Conservation (phyloP, 1,140 invertebrate species). For the Heliothis virescens region DNA sequence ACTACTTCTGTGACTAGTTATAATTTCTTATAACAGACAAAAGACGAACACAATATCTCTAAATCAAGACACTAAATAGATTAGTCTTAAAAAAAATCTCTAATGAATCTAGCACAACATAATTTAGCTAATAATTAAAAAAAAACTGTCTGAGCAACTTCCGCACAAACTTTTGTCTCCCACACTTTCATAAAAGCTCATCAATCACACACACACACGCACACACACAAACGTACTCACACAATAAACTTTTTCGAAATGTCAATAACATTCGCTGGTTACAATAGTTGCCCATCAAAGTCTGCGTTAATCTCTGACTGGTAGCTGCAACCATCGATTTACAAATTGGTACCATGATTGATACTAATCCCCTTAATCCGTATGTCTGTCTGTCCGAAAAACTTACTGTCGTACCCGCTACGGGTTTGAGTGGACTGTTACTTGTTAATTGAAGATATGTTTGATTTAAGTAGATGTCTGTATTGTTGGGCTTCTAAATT, state of each 20-base stretch:
- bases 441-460: slow-evolving; percentile 14
- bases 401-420: slow-evolving; percentile 53
- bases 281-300: slow-evolving; percentile 55
- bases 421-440: slow-evolving; percentile 43
- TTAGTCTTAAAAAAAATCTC: not conserved
- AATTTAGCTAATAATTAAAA: not conserved
- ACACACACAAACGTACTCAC: not conserved
- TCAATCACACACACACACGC: slow-evolving; percentile 17
- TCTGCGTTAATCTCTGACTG: slow-evolving; percentile 59
- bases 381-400: slow-evolving; percentile 61
- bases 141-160: not conserved
- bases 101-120: no score
- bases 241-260: slow-evolving; percentile 58
- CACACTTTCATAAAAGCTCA: slow-evolving; percentile 27
- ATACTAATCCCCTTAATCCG: slow-evolving; percentile 78
- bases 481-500: not conserved
- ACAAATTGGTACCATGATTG: slow-evolving; percentile 68
- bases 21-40: not conserved
- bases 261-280: slow-evolving; percentile 56
- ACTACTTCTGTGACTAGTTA: not conserved
- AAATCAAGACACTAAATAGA: not conserved
- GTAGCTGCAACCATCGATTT: slow-evolving; percentile 72
- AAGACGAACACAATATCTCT: not conserved
- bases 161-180: slow-evolving; percentile 26
- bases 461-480: not conserved